Conservation (phyloP, 2,797 vertebrate species). For the Sitta carolinensis region DNA sequence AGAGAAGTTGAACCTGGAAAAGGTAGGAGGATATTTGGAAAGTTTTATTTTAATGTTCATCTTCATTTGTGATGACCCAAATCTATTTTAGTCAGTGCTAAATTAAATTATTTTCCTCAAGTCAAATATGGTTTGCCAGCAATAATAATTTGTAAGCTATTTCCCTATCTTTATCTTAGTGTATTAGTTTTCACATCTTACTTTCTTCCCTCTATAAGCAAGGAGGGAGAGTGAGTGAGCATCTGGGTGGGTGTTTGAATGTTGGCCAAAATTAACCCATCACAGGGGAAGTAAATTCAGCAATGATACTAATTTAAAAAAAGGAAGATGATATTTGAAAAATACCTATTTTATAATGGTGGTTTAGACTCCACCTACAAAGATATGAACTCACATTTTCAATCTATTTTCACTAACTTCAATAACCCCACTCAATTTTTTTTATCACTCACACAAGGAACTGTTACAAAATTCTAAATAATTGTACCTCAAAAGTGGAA, state of each 20-base stretch:
- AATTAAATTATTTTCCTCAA: neutral
- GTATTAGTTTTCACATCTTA: neutral
- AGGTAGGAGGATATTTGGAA: neutral
- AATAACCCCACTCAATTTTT: neutral
- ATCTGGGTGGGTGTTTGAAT: neutral
- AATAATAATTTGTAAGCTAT: neutral
- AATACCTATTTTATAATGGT: neutral
- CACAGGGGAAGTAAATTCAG: neutral
- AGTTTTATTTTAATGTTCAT: neutral
- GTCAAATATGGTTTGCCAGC: neutral
- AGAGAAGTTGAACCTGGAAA: neutral
- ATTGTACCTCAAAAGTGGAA: neutral
- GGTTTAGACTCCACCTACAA: neutral
- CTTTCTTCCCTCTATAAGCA: neutral
- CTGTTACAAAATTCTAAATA: neutral
- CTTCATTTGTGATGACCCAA: neutral
- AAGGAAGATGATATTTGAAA: neutral
- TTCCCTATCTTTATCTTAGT: neutral
- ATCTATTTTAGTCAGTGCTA: neutral
- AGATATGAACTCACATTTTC: neutral
- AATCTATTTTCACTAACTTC: neutral
- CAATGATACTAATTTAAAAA: neutral
- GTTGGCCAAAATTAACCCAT: neutral
- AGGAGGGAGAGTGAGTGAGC: fast-evolving
- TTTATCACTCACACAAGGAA: neutral